phyloP scores from a whole-genome alignment of 2,797 vertebrate genomes.

The Buphagus erythrorhynchus region DNA sequence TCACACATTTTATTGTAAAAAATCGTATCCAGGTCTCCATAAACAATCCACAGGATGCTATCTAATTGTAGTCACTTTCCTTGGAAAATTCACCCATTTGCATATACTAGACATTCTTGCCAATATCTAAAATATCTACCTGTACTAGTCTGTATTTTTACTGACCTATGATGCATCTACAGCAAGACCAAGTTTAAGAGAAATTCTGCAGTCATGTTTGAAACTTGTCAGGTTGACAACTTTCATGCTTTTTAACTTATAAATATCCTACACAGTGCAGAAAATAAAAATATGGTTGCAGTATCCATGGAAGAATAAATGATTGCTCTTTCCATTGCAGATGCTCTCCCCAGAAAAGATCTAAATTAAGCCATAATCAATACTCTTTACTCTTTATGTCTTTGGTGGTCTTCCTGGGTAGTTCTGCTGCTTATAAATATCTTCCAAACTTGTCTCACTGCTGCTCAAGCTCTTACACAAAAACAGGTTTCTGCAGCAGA shows the following conservation, averaged over 20 bases:
- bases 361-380: neutral
- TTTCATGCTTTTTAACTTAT: neutral
- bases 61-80: neutral
- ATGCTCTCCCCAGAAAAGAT: accelerated
- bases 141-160: neutral
- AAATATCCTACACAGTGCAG: neutral
- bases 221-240: neutral
- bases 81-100: neutral
- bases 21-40: neutral
- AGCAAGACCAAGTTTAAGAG: neutral
- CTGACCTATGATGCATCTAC: neutral
- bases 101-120: neutral
- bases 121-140: neutral
- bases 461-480: neutral
- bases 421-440: neutral
- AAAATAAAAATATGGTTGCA: neutral
- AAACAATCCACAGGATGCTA: neutral
- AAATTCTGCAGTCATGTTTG: neutral
- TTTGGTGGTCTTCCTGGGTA: neutral
- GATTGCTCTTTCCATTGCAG: neutral
- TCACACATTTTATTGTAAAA: neutral
- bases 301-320: neutral
- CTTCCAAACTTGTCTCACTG: neutral
- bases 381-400: neutral
- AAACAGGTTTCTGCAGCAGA: neutral